These are phyloP conservation scores for Philonicus albiceps DNA, from an alignment of 2,888 invertebrate genomes.

Conservation along the genomic window DNA sequence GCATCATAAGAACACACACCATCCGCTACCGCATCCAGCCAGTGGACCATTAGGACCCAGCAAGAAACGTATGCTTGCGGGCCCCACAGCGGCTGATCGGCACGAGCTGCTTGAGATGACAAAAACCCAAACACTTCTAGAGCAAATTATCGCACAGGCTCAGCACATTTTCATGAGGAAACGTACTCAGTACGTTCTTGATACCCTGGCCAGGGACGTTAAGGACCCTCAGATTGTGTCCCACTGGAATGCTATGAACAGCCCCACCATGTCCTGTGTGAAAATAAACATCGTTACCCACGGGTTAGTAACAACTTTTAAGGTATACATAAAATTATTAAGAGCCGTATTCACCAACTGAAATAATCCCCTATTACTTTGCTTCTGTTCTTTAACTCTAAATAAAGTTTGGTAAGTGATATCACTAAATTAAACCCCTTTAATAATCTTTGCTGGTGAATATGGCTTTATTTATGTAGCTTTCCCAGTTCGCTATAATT, in stretches of 20 bases:
- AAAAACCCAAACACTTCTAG: conserved; percentile 88
- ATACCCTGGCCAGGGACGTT: conserved; percentile 90
- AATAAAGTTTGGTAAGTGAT: too few species aligned
- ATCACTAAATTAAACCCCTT: too few species aligned
- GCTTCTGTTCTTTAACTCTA: too few species aligned
- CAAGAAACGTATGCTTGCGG: conserved; percentile 88
- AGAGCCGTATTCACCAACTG: too few species aligned
- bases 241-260: conserved; percentile 95
- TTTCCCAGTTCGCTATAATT: too few species aligned
- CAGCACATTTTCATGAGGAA: conserved; percentile 94
- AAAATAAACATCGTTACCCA: conserved; percentile 93
- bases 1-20: conserved; percentile 90
- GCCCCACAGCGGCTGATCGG: conserved; percentile 87
- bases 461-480: too few species aligned
- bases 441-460: too few species aligned
- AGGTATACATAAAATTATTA: too few species aligned
- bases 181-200: conserved; percentile 90
- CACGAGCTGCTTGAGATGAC: conserved; percentile 89
- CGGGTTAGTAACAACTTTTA: too few species aligned
- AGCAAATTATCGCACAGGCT: conserved; percentile 95
- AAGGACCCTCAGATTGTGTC: conserved; percentile 95
- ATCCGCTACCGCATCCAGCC: conserved; percentile 94
- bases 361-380: too few species aligned
- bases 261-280: conserved; percentile 93
- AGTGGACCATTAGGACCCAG: conserved; percentile 94